phyloP scores from a whole-genome alignment of 2,888 invertebrate genomes.

The Apeira syringaria region DNA sequence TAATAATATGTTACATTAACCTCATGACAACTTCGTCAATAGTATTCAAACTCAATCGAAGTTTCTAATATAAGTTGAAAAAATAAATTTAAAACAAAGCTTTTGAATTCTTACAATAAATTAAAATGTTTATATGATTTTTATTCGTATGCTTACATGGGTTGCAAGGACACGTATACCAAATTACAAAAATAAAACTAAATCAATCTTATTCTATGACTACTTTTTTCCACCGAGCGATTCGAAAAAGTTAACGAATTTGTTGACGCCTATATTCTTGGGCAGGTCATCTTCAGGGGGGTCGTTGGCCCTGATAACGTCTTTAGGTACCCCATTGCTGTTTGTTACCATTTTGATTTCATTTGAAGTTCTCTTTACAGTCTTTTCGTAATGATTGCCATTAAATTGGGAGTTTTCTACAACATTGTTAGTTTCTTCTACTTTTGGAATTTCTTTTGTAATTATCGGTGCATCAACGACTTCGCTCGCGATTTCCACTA shows the following conservation, averaged over 20 bases:
- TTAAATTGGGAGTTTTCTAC: slow-evolving; percentile 36
- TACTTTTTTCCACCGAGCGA: slow-evolving; percentile 76
- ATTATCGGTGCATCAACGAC: slow-evolving; percentile 12
- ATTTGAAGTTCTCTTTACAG: slow-evolving; percentile 58
- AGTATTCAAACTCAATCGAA: no score
- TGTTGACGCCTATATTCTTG: slow-evolving; percentile 77
- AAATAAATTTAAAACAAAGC: no score
- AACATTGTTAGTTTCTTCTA: not conserved
- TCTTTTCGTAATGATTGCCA: slow-evolving; percentile 42
- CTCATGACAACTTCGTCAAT: no score
- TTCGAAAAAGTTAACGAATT: slow-evolving; percentile 78
- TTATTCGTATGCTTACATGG: no score
- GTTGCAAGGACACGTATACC: no score
- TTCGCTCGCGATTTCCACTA: slow-evolving; percentile 11
- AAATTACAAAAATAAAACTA: not conserved
- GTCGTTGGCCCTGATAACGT: slow-evolving; percentile 74
- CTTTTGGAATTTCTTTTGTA: slow-evolving; percentile 11
- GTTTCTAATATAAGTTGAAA: no score
- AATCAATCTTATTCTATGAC: slow-evolving; percentile 12
- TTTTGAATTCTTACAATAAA: no score
- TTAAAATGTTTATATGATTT: no score
- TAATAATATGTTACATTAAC: no score
- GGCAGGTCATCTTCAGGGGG: slow-evolving; percentile 76
- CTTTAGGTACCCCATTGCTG: slow-evolving; percentile 60
- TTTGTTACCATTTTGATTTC: slow-evolving; percentile 71